Evolutionary conservation across 2,797 vertebrate genomes (phyloP).

Genomic region (Aratinga solstitialis): DNA sequence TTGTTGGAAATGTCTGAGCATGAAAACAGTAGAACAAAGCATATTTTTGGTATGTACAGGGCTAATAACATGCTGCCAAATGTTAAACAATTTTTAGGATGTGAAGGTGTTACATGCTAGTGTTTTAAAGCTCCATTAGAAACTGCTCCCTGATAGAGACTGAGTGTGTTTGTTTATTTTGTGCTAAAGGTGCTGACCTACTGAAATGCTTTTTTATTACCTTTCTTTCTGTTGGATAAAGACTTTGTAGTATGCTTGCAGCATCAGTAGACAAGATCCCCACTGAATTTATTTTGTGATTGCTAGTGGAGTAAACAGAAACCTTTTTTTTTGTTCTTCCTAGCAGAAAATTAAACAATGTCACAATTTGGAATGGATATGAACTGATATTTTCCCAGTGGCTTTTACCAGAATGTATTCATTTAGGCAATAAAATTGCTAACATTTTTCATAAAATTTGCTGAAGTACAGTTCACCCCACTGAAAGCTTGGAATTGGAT

Average conservation of each 20-base stretch:
- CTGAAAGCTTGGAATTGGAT: not conserved
- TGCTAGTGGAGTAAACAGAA: slow-evolving; percentile 40
- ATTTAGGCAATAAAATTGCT: not conserved
- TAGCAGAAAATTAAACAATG: slow-evolving; percentile 67
- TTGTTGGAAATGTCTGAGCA: not conserved
- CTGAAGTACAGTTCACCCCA: not conserved
- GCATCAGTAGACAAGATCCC: not conserved
- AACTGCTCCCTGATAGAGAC: not conserved
- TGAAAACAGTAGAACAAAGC: not conserved
- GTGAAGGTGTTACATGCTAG: not conserved
- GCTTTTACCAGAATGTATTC: not conserved
- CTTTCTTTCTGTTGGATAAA: not conserved
- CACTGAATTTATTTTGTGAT: slow-evolving; percentile 40
- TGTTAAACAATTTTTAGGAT: not conserved
- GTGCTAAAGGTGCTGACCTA: not conserved
- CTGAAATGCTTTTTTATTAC: slow-evolving; percentile 11
- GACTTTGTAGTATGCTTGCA: not conserved
- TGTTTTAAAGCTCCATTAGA: slow-evolving; percentile 9
- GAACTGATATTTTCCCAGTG: slow-evolving; percentile 26
- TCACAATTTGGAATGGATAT: slow-evolving; percentile 18
- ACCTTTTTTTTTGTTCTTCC: slow-evolving; percentile 20
- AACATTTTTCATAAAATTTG: not conserved
- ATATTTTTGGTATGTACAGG: not conserved
- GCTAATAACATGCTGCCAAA: slow-evolving; percentile 17
- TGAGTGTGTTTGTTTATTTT: not conserved